Evolutionary conservation across 1,140 invertebrate species (phyloP).

Genomic region (Anoplophora glabripennis): DNA sequence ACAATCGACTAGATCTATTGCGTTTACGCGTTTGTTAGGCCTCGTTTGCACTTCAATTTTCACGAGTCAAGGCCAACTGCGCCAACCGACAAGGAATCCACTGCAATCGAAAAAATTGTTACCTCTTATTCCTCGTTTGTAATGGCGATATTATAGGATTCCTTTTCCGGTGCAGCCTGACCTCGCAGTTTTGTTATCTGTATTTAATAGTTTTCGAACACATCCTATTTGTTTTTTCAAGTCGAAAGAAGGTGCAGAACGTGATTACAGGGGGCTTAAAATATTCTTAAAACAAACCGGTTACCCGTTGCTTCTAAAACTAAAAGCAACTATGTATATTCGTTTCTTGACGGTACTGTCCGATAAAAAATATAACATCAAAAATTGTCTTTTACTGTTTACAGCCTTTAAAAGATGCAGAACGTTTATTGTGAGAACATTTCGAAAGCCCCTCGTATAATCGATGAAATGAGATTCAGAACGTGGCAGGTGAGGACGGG

Average conservation of each 20-base stretch:
- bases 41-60: constrained; percentile 20
- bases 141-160: no score
- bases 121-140: no score
- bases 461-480: constrained; percentile 4
- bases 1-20: constrained; percentile 35
- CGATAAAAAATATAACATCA: no score
- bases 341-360: constrained; percentile 8
- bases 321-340: background rate
- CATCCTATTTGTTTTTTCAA: constrained; percentile 21
- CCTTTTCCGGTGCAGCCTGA: no score
- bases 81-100: constrained; percentile 1
- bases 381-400: no score
- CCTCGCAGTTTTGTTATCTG: constrained; percentile 10
- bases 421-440: no score
- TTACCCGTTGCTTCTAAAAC: background rate
- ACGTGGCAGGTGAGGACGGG: constrained; percentile 23
- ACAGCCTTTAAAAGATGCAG: no score
- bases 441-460: background rate
- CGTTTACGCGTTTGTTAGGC: constrained; percentile 32
- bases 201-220: constrained; percentile 18
- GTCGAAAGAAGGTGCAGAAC: constrained; percentile 21
- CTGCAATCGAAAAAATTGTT: no score
- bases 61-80: background rate
- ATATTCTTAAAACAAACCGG: background rate
- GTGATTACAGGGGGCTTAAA: background rate